phyloP scores from a whole-genome alignment of 2,113 vertebrate genomes.

The Nothoprocta perdicaria region DNA sequence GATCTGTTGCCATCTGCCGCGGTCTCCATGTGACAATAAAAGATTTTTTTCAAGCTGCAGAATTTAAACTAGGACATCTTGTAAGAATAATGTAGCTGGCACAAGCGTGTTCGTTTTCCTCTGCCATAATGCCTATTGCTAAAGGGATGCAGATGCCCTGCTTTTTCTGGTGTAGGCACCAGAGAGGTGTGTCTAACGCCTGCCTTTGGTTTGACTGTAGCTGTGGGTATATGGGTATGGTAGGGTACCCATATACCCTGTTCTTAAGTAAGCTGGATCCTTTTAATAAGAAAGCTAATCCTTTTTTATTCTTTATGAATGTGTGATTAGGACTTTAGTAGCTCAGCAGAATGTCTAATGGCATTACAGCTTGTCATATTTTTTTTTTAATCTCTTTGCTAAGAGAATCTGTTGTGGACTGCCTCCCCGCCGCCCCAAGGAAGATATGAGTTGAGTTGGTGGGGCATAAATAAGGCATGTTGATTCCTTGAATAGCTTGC shows the following conservation, averaged over 20 bases:
- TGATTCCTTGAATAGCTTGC: not conserved
- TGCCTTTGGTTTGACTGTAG: not conserved
- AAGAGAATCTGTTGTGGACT: not conserved
- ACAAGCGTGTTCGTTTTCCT: accelerated
- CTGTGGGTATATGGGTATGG: not conserved
- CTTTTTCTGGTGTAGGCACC: not conserved
- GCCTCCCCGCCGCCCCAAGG: not conserved
- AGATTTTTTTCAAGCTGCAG: not conserved
- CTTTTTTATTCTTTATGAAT: not conserved
- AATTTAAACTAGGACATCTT: not conserved
- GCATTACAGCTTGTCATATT: not conserved
- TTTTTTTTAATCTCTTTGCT: not conserved
- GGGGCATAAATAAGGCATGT: not conserved
- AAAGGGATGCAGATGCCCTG: accelerated
- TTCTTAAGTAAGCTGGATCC: not conserved
- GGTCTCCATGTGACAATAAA: not conserved
- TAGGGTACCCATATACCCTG: too few relatives aligned
- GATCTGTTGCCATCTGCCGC: not conserved
- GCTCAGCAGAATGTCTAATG: not conserved
- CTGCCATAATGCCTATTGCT: not conserved
- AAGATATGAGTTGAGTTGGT: not conserved
- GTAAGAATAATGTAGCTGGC: not conserved
- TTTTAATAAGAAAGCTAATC: not conserved
- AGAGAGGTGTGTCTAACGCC: not conserved
- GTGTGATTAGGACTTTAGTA: not conserved